phyloP scores from a whole-genome alignment of 37 sponge, comb jelly and placozoan genomes.

The Dysidea cf. avara region DNA sequence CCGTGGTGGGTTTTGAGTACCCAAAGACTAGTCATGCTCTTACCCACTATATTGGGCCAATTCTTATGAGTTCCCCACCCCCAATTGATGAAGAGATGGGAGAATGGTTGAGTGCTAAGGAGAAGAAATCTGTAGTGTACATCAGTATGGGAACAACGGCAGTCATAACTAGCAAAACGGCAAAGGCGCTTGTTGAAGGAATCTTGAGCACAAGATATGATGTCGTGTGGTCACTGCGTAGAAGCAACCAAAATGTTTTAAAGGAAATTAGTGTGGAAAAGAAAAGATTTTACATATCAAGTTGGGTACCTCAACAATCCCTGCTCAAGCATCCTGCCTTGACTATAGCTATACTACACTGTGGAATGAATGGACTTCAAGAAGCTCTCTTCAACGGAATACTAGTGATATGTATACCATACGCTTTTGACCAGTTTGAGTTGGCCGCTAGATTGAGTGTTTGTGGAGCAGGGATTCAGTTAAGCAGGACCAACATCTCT shows the following conservation, averaged over 20 bases:
- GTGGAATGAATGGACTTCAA: conserved; percentile 56
- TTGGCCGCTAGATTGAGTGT: conserved; percentile 23
- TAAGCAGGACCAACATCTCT: too few species aligned
- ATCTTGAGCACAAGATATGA: conserved; percentile 12
- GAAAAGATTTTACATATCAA: conserved; percentile 27
- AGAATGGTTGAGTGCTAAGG: conserved; percentile 40
- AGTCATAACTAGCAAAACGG: conserved; percentile 1
- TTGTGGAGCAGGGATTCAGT: conserved; percentile 11
- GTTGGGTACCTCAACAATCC: conserved; percentile 60
- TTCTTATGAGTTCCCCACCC: conserved; percentile 7
- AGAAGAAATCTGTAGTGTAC: conserved; percentile 41
- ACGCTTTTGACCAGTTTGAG: conserved; percentile 23
- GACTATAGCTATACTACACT: conserved; percentile 52
- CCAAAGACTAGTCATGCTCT: too few species aligned
- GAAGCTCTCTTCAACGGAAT: conserved; percentile 61
- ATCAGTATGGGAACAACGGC: conserved; percentile 65
- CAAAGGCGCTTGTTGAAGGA: conserved; percentile 24
- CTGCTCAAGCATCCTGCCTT: conserved; percentile 36
- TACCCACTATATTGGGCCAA: conserved; percentile 40
- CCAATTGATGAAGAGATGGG: conserved; percentile 18
- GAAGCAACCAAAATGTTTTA: conserved; percentile 29
- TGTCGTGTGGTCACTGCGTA: conserved; percentile 52
- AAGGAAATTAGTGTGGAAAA: conserved; percentile 18
- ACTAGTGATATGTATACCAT: conserved; percentile 45
- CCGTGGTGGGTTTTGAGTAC: too few species aligned